phyloP scores from a whole-genome alignment of 2,888 invertebrate genomes.

The Rhyacophila evoluta region DNA sequence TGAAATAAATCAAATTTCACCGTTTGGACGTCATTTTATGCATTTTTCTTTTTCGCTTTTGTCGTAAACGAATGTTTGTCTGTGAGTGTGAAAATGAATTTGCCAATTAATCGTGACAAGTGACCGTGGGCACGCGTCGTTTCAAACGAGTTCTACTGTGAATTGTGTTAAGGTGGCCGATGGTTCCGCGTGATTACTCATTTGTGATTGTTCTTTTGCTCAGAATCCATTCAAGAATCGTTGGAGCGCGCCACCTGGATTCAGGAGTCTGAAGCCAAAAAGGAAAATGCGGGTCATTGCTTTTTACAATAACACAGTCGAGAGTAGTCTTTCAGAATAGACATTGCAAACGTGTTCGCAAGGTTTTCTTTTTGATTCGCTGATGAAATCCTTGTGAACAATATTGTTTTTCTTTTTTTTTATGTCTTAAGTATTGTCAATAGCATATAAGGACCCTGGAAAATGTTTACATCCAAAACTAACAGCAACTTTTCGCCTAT shows the following conservation, averaged over 20 bases:
- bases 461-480: background rate
- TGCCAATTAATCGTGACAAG: background rate
- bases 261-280: conserved; percentile 22
- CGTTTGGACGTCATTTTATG: background rate
- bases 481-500: background rate
- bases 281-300: background rate
- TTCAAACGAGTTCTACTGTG: conserved; percentile 19
- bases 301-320: background rate
- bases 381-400: background rate
- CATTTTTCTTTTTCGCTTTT: background rate
- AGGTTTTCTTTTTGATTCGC: background rate
- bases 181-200: background rate
- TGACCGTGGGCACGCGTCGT: background rate
- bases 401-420: background rate
- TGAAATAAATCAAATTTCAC: background rate
- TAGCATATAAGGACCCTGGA: background rate
- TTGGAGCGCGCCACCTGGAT: conserved; percentile 17
- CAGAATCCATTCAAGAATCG: conserved; percentile 13
- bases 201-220: conserved; percentile 15
- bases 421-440: background rate
- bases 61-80: no score
- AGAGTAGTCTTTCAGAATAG: background rate
- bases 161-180: background rate
- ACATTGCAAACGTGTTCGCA: background rate
- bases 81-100: background rate